phyloP scores from a whole-genome alignment of 2,113 vertebrate genomes.

The human region DNA sequence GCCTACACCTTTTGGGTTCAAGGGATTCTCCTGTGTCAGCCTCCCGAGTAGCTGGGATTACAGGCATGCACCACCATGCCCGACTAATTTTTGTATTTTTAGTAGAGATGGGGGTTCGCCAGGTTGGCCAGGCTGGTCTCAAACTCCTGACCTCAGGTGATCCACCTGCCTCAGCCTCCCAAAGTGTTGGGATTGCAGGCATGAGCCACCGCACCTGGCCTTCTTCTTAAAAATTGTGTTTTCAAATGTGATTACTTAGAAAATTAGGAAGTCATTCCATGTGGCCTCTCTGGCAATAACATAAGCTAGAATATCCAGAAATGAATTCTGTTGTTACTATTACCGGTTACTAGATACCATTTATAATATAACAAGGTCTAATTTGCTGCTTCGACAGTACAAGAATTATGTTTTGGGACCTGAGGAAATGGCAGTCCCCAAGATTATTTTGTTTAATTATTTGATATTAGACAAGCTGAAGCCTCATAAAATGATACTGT shows the following conservation, averaged over 20 bases:
- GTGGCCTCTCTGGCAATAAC: background rate
- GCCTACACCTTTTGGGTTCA: too few relatives aligned
- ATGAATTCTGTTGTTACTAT: background rate
- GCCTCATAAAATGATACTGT: background rate
- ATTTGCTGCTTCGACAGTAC: background rate
- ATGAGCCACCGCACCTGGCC: too few relatives aligned
- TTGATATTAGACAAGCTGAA: background rate
- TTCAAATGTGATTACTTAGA: background rate
- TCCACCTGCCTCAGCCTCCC: too few relatives aligned
- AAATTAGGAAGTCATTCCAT: background rate
- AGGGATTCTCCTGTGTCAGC: too few relatives aligned
- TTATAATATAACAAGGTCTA: background rate
- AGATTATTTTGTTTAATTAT: background rate
- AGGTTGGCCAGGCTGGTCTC: too few relatives aligned
- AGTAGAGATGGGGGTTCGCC: too few relatives aligned
- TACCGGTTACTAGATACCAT: background rate
- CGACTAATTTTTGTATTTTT: too few relatives aligned
- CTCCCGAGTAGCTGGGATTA: too few relatives aligned
- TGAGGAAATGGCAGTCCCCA: background rate
- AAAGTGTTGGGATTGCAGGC: too few relatives aligned
- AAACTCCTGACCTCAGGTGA: too few relatives aligned
- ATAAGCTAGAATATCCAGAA: background rate
- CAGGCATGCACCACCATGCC: too few relatives aligned
- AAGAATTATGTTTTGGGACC: background rate
- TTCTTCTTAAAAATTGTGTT: background rate